Conservation (phyloP, 2,797 vertebrate genomes). For the Tauraco hartlaubi region DNA sequence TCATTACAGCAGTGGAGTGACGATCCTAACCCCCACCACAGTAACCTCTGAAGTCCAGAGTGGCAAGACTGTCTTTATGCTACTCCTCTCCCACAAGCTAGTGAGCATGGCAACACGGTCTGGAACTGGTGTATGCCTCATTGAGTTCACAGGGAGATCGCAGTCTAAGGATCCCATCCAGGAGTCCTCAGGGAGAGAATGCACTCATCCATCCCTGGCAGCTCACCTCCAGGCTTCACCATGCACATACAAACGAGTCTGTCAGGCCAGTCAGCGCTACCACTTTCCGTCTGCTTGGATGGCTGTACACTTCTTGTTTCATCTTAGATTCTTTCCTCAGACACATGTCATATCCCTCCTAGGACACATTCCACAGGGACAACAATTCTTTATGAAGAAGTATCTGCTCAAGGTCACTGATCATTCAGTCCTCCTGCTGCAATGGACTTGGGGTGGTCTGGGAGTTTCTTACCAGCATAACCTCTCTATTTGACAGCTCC, state of each 20-base stretch:
- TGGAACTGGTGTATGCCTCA: background rate
- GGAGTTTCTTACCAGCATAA: background rate
- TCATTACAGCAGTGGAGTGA: background rate
- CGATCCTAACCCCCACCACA: background rate
- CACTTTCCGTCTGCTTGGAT: background rate
- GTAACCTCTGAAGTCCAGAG: background rate
- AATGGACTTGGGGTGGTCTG: background rate
- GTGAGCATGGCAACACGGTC: background rate
- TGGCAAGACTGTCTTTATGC: background rate
- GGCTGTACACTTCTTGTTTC: background rate
- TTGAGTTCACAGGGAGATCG: background rate
- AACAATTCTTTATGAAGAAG: background rate
- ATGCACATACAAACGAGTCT: background rate
- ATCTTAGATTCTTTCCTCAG: background rate
- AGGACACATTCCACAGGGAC: background rate
- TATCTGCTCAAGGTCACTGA: background rate
- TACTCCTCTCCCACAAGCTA: background rate
- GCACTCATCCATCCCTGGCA: background rate
- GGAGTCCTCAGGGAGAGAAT: conserved; percentile 8
- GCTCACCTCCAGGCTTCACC: background rate
- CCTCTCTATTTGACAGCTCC: background rate
- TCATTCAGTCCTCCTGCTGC: background rate
- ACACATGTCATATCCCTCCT: background rate
- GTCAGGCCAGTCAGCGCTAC: background rate
- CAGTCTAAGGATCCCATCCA: background rate